Evolutionary conservation across 2,888 invertebrate species (phyloP).

Genomic region (Epirrhoe tristata): DNA sequence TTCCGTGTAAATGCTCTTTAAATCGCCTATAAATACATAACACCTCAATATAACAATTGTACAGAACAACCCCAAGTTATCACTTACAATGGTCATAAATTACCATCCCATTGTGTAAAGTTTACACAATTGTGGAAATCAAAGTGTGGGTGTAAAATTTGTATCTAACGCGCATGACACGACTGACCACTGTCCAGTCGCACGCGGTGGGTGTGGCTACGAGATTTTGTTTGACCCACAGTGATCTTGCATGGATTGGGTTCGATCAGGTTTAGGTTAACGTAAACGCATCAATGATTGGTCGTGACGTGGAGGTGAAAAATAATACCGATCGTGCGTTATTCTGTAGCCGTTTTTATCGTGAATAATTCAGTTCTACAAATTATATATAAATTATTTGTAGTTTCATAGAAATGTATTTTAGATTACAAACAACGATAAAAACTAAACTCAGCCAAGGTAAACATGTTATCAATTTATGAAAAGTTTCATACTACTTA

Average conservation of each 20-base stretch:
- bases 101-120: constrained; percentile 25
- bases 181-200: constrained; percentile 80
- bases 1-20: too few relatives aligned
- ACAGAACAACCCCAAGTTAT: constrained; percentile 26
- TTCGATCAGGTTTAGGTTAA: constrained; percentile 61
- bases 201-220: constrained; percentile 72
- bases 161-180: constrained; percentile 76
- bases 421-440: too few relatives aligned
- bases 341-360: neutral
- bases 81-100: constrained; percentile 30
- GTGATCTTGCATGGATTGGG: constrained; percentile 63
- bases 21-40: too few relatives aligned
- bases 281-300: constrained; percentile 43
- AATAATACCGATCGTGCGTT: constrained; percentile 40
- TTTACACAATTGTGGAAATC: constrained; percentile 47
- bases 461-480: neutral
- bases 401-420: too few relatives aligned
- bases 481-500: neutral
- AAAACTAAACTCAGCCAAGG: too few relatives aligned
- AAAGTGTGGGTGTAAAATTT: constrained; percentile 65
- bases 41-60: constrained; percentile 19
- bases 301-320: constrained; percentile 42
- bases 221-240: constrained; percentile 51
- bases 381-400: too few relatives aligned
- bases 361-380: too few relatives aligned